Evolutionary conservation across 2,797 vertebrate species (phyloP), one percentile per base, ranked within the genome.

Genomic region (Neopelma chrysocephalum): DNA sequence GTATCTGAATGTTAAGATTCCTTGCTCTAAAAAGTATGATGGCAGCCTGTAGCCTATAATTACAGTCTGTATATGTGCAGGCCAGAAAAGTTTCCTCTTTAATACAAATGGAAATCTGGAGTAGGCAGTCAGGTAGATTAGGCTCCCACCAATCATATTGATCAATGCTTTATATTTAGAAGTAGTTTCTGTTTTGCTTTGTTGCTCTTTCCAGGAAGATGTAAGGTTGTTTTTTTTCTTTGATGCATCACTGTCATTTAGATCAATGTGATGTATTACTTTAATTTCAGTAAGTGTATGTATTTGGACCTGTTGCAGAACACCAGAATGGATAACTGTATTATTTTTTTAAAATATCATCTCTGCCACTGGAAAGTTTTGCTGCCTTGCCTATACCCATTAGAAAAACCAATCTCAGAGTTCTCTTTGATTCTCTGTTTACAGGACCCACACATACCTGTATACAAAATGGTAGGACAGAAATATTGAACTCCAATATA

Each of bases 231-330:
- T 98, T 97, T 94, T 98, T 98, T 86, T 14, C n/a, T 84, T 89
- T 82, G 77, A 61, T 61, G 25, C 68, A 72, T 82, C 68, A 25
- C 32, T 89, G 61, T 76, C 82, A 72, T 89, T 94, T 87, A 72
- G 82, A 84, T 91, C 62, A 98, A 98, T 98, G 96, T 98, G 98
- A 98, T 98, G 97, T 98, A 98, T 98, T 96, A 96, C 96, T 98
- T 98, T 98, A 98, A 98, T 99, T 98, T 98, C 96, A 98, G 72
- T 98, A 98, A 98, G 98, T 98, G 97, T 97, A 94, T 98, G 96
- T 97, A 96, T 94, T 94, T 96, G 93, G 91, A 98, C 62, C 43
- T 88, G 54, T 91, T 94, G 58, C 82, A 93, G 69, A 82, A 38
- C 77, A 95, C 13, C 66, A 77, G 92, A 94, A 48, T 65, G 85